Percentiles rank a stretch among this genome's conserved stretches.
Evolutionary conservation across 2,888 invertebrate species (phyloP).

Genomic region (Vannuccia rotundouncinata): DNA sequence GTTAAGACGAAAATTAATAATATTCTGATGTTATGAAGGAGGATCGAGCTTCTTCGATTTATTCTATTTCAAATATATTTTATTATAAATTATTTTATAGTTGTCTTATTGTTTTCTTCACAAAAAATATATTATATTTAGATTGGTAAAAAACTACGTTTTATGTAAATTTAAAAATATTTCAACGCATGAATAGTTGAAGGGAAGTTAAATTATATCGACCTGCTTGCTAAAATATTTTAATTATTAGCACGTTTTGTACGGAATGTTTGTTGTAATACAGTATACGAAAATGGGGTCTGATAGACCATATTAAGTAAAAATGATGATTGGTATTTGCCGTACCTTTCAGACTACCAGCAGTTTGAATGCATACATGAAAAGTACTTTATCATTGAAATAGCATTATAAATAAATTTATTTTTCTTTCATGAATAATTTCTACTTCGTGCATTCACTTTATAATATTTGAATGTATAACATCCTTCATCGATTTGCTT

Average conservation of each 20-base stretch:
- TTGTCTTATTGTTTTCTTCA: no score
- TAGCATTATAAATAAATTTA: neutral
- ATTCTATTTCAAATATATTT: no score
- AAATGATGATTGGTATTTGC: neutral
- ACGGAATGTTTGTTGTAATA: neutral
- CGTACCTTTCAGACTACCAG: neutral
- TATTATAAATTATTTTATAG: no score
- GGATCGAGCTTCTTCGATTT: no score
- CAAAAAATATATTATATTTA: no score
- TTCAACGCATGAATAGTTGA: no score
- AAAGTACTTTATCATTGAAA: neutral
- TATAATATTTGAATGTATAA: slow-evolving; percentile 21
- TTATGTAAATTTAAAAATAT: no score
- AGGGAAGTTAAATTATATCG: no score
- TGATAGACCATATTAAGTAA: neutral
- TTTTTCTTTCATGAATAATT: slow-evolving; percentile 8
- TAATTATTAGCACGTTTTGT: neutral
- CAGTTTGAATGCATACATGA: neutral
- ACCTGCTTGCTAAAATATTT: no score
- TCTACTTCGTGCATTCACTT: slow-evolving; percentile 15
- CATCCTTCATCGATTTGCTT: neutral
- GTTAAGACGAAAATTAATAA: no score
- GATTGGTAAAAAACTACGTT: no score
- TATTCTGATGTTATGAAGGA: no score
- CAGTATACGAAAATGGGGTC: neutral